These are phyloP conservation scores for Drosophila dives DNA, from an alignment of 2,888 invertebrate genomes.

Conservation along the genomic window DNA sequence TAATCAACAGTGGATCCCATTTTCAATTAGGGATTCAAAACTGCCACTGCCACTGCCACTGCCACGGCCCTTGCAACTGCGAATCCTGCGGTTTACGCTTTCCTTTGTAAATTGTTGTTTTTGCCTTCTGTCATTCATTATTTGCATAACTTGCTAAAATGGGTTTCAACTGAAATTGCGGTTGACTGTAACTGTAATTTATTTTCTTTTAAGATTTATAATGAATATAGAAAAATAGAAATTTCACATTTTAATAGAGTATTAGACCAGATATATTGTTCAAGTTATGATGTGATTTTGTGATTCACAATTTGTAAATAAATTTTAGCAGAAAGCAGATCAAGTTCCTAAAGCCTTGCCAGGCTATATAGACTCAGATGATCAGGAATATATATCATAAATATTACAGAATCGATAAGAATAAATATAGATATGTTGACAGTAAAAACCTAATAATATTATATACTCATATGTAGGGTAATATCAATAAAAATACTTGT, in stretches of 20 bases:
- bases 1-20: constrained; percentile 42
- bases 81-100: constrained; percentile 35
- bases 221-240: neutral
- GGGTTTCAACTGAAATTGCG: constrained; percentile 11
- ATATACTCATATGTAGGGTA: neutral
- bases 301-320: neutral
- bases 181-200: neutral
- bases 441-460: neutral
- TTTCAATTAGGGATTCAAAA: neutral
- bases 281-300: neutral
- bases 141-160: constrained; percentile 17
- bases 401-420: neutral
- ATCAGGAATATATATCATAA: neutral
- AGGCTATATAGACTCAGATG: neutral
- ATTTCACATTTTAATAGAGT: neutral
- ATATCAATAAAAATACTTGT: neutral
- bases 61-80: neutral
- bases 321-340: neutral
- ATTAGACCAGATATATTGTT: neutral
- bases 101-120: constrained; percentile 9
- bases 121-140: constrained; percentile 10
- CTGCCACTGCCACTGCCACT: neutral
- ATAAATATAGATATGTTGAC: accelerated
- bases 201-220: neutral
- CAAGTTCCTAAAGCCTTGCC: neutral